A percentile compares a stretch with the other conserved stretches of the same genome.
Evolutionary conservation across 2,113 vertebrate species (phyloP).

Genomic region (Synchiropus splendidus): DNA sequence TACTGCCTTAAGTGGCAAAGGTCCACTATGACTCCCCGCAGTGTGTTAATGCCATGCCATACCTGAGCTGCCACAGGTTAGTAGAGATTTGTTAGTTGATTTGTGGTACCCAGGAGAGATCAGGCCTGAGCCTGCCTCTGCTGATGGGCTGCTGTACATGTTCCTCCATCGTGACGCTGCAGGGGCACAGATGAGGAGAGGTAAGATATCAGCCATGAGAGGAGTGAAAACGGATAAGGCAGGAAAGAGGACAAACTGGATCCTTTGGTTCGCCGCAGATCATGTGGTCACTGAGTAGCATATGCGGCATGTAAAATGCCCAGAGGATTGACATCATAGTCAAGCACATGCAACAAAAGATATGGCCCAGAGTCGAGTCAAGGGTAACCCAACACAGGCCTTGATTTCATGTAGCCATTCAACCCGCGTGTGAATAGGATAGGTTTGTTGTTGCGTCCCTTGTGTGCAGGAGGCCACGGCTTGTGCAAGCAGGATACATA

Average conservation of each 20-base stretch:
- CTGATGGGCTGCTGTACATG: constrained; percentile 82
- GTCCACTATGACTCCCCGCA: constrained; percentile 20
- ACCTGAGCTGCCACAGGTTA: constrained; percentile 96
- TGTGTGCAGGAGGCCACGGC: constrained; percentile 14
- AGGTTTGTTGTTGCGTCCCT: constrained; percentile 35
- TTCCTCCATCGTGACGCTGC: constrained; percentile 84
- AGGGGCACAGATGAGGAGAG: constrained; percentile 18
- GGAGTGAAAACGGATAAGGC: background rate
- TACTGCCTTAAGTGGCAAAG: constrained; percentile 12
- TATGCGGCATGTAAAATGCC: too few relatives aligned
- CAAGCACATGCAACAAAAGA: background rate
- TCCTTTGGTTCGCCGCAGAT: background rate
- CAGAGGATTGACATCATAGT: too few relatives aligned
- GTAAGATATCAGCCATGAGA: background rate
- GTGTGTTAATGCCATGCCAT: constrained; percentile 75
- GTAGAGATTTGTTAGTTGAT: constrained; percentile 96
- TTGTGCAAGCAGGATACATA: constrained; percentile 29
- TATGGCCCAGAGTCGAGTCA: background rate
- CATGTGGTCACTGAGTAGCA: too few relatives aligned
- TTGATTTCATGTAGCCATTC: constrained; percentile 37
- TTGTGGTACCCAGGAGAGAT: constrained; percentile 89
- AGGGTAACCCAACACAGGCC: constrained; percentile 33
- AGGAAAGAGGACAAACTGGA: background rate
- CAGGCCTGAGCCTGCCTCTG: constrained; percentile 74
- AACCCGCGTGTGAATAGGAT: constrained; percentile 36